Evolutionary conservation across 2,888 invertebrate species (phyloP).

Genomic region (Tortricodes alternella): DNA sequence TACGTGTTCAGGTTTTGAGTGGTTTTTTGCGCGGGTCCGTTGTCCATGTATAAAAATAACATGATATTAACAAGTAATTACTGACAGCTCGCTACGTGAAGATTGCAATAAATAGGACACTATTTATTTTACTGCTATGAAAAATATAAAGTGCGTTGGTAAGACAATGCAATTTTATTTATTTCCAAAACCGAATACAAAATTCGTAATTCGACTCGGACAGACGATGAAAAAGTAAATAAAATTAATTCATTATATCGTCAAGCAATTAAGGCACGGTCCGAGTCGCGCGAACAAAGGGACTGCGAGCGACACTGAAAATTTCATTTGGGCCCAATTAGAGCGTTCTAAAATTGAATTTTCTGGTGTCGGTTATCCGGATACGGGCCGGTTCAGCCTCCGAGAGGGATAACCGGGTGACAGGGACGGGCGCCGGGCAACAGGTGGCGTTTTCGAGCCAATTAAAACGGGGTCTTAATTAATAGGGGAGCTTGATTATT

Average conservation of each 20-base stretch:
- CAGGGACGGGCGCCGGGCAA: conserved; percentile 60
- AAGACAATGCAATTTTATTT: conserved; percentile 11
- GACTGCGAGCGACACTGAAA: conserved; percentile 62
- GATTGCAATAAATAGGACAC: background rate
- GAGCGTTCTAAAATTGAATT: conserved; percentile 74
- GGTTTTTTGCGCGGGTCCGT: background rate
- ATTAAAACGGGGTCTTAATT: conserved; percentile 81
- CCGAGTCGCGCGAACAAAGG: conserved; percentile 67
- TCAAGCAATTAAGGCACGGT: conserved; percentile 67
- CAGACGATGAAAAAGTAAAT: conserved; percentile 48
- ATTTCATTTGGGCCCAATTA: conserved; percentile 78
- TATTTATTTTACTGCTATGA: too few species aligned
- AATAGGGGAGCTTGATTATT: conserved; percentile 79
- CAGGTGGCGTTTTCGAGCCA: conserved; percentile 79
- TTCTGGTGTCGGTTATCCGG: conserved; percentile 76
- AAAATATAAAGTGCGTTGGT: background rate
- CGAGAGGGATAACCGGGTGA: conserved; percentile 57
- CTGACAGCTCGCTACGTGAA: too few species aligned
- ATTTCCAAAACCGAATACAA: conserved; percentile 32
- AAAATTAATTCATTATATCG: conserved; percentile 68
- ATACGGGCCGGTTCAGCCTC: conserved; percentile 66
- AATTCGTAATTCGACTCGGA: conserved; percentile 33
- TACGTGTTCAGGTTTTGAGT: background rate
- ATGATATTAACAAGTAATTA: background rate
- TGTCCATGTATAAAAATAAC: background rate